phyloP scores from a whole-genome alignment of 2,888 invertebrate species.

The Dermolepida albohirtum region DNA sequence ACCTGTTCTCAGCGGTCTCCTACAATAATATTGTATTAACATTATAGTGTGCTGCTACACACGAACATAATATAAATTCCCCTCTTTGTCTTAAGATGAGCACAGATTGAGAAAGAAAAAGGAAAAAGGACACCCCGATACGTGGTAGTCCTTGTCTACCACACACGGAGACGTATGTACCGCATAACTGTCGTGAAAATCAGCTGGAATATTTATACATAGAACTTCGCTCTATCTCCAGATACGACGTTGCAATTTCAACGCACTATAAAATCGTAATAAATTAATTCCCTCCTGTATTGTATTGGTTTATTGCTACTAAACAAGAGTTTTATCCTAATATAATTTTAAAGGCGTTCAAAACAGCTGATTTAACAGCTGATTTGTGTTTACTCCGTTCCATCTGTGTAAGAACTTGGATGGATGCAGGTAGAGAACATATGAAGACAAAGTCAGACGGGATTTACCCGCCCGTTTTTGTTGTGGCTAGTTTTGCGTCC shows the following conservation, averaged over 20 bases:
- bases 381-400: conserved; percentile 40
- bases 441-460: conserved; percentile 8
- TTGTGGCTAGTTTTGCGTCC: conserved; percentile 15
- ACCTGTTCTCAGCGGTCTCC: conserved; percentile 3
- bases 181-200: conserved; percentile 22
- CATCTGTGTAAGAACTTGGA: neutral
- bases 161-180: conserved; percentile 12
- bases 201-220: conserved; percentile 18
- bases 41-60: conserved; percentile 5
- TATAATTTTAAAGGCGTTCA: conserved; percentile 8
- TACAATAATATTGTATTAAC: conserved; percentile 18
- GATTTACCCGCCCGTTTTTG: conserved; percentile 3
- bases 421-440: conserved; percentile 8
- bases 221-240: neutral
- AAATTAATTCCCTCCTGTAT: too few species aligned
- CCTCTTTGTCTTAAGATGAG: conserved; percentile 5
- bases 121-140: conserved; percentile 11
- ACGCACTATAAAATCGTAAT: too few species aligned
- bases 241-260: too few species aligned
- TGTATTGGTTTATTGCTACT: too few species aligned
- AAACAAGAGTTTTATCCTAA: neutral
- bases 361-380: conserved; percentile 43
- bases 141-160: conserved; percentile 7
- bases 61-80: conserved; percentile 8
- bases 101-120: conserved; percentile 15